These are phyloP conservation scores for Myrmophylax atrothorax DNA, from an alignment of 2,113 vertebrate genomes.

Conservation along the genomic window DNA sequence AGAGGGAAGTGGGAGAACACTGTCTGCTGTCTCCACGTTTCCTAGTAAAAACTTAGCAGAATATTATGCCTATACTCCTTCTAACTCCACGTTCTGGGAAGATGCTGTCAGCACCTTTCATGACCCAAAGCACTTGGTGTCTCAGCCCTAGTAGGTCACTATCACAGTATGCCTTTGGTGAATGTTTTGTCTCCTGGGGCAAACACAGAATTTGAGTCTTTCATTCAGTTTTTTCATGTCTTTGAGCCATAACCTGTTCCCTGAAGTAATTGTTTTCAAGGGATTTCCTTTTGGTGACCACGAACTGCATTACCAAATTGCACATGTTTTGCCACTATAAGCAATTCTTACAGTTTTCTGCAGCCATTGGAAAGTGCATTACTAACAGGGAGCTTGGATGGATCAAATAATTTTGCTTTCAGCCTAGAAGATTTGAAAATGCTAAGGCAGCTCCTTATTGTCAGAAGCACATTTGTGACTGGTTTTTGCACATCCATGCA, in stretches of 20 bases:
- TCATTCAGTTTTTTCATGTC: neutral
- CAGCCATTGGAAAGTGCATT: neutral
- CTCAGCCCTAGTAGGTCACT: neutral
- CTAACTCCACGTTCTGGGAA: neutral
- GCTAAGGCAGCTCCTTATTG: neutral
- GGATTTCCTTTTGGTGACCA: neutral
- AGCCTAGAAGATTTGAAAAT: neutral
- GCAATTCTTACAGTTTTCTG: neutral
- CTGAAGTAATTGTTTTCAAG: neutral
- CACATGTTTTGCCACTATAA: neutral
- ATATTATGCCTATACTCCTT: neutral
- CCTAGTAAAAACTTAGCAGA: neutral
- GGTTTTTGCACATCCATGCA: neutral
- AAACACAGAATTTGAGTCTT: neutral
- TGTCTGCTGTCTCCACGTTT: neutral
- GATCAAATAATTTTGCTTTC: neutral
- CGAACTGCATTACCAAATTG: neutral
- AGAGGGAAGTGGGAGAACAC: neutral
- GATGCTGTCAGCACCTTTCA: conserved; percentile 52
- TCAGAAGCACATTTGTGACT: neutral
- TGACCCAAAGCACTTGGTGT: neutral
- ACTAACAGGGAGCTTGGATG: neutral
- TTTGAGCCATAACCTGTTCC: conserved; percentile 18
- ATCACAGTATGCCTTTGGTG: neutral
- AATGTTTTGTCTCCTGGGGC: neutral